These are phyloP conservation scores for Polypedilum vanderplanki DNA, from an alignment of 1,140 invertebrate species.

Conservation along the genomic window DNA sequence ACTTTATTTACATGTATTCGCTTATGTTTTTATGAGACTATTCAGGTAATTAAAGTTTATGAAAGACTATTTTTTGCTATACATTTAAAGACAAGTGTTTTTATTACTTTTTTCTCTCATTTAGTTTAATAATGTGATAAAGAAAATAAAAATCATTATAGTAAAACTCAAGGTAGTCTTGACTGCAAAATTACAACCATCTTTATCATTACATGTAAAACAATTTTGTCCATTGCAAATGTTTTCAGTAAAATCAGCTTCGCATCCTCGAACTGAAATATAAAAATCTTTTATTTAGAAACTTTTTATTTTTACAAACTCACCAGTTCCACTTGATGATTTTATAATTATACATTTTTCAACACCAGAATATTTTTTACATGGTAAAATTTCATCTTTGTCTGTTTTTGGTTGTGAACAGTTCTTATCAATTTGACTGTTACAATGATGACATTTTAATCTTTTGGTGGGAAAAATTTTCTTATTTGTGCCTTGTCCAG, in stretches of 20 bases:
- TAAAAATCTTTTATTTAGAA: neutral
- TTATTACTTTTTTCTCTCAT: too few species aligned
- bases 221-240: neutral
- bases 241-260: neutral
- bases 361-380: neutral
- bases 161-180: neutral
- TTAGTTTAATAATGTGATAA: too few species aligned
- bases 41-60: too few species aligned
- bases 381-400: neutral
- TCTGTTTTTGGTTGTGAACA: neutral
- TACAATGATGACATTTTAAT: neutral
- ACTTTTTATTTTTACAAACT: neutral
- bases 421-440: neutral
- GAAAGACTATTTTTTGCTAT: too few species aligned
- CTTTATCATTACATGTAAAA: neutral
- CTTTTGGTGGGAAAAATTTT: neutral
- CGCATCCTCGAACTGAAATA: neutral
- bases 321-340: neutral
- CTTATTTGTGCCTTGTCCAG: conserved; percentile 20
- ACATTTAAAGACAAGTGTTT: too few species aligned
- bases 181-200: neutral
- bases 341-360: neutral
- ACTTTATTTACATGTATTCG: too few species aligned
- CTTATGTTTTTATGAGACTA: too few species aligned
- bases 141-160: too few species aligned